Evolutionary conservation across 2,888 invertebrate species (phyloP).

Genomic region (Chymomyza fuscimana): DNA sequence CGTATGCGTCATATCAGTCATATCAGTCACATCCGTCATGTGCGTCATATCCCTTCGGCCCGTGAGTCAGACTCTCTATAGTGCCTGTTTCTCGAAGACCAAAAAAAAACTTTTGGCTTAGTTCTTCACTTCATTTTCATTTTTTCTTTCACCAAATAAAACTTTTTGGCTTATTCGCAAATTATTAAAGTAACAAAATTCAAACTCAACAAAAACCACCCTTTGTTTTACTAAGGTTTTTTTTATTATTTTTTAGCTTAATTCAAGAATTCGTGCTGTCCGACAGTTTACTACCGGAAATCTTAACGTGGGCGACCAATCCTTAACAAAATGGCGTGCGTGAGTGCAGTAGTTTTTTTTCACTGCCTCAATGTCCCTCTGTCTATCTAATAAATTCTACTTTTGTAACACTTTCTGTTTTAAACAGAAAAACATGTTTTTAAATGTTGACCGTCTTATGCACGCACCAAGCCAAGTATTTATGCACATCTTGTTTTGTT

Average conservation of each 20-base stretch:
- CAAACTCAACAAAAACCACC: no score
- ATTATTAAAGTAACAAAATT: no score
- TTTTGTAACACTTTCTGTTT: background rate
- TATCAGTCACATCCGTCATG: no score
- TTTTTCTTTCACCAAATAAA: no score
- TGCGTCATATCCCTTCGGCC: no score
- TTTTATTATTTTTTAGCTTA: background rate
- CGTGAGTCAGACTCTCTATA: no score
- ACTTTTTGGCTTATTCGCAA: no score
- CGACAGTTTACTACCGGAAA: background rate
- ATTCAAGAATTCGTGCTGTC: background rate
- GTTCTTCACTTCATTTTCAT: no score
- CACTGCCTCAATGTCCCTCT: background rate
- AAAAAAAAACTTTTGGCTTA: no score
- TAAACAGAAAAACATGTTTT: background rate
- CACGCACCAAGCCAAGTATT: background rate
- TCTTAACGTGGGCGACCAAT: background rate
- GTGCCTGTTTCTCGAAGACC: no score
- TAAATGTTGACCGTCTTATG: background rate
- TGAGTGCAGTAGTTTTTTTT: background rate
- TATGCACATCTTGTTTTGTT: background rate
- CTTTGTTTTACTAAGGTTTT: background rate
- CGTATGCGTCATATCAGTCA: no score
- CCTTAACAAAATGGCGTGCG: background rate
- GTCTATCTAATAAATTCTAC: background rate